phyloP scores from a whole-genome alignment of 2,113 vertebrate species.

The Cololabis saira region DNA sequence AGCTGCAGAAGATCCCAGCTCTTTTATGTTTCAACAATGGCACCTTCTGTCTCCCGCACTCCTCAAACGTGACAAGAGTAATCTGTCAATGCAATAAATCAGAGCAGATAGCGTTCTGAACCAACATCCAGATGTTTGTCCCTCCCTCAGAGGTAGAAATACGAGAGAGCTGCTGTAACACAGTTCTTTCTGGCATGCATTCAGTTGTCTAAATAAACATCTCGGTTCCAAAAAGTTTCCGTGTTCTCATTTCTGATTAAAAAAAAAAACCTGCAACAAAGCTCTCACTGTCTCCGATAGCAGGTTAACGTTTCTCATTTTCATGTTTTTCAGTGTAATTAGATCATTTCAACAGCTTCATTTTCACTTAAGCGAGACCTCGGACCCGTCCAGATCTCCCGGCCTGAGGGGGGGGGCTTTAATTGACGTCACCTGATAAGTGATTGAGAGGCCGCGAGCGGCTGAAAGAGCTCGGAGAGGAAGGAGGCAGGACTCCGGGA shows the following conservation, averaged over 20 bases:
- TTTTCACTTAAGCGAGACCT: not conserved
- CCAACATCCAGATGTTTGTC: constrained; percentile 41
- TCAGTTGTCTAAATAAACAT: constrained; percentile 82
- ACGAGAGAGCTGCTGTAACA: constrained; percentile 70
- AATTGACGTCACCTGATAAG: constrained; percentile 28
- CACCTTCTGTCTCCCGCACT: constrained; percentile 60
- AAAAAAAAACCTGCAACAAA: rapidly evolving
- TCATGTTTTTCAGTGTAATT: not conserved
- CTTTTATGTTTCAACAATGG: constrained; percentile 48
- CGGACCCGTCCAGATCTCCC: not conserved
- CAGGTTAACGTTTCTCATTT: not conserved
- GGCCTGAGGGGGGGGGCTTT: constrained; percentile 9
- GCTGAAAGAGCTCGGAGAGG: not conserved
- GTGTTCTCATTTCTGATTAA: constrained; percentile 48
- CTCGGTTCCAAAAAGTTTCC: constrained; percentile 69
- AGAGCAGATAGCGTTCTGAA: constrained; percentile 60
- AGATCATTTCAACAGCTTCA: not conserved
- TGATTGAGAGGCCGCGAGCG: constrained; percentile 3
- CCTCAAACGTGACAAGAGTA: constrained; percentile 66
- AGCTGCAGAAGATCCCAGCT: constrained; percentile 68
- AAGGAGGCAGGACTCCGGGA: not conserved
- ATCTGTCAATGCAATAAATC: constrained; percentile 79
- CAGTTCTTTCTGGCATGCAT: constrained; percentile 80
- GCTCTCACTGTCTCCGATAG: too few species aligned
- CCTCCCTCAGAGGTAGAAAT: constrained; percentile 57